Base-by-base conservation (phyloP, 1,140 invertebrate species). In the Penaeus vannamei region DNA sequence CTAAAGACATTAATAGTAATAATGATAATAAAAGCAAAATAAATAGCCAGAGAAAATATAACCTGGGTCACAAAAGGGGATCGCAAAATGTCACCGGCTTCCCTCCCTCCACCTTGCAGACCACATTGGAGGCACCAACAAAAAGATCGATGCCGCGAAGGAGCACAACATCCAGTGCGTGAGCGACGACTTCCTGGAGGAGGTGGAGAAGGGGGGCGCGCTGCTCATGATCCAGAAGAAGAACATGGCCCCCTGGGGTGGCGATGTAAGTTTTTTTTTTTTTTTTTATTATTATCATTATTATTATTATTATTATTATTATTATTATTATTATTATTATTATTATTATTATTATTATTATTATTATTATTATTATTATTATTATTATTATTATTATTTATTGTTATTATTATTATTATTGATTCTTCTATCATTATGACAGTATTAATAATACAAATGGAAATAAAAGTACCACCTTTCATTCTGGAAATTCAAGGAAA, bases 171-270 rank as follows among this genome's bases (percentile, higher is more conserved):
- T 91, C n/a, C 87, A 91, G 66, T 91, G 90, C 84, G 81, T 91
- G 1, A 69, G 53, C 20, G 90, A 96, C 92, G 95, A 95, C 77
- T 98, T 98, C 92, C 92, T 99, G 1, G 95, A 97, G 90, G 92
- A 93, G 86, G 91, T 94, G 5, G 92, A 93, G 86, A 93, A 93
- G 86, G 93, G 93, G 23, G 93, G 86, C 91, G 81, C 90, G 10
- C 10, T 90, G 26, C 46, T 91, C 64, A 92, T 96, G 46, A 95
- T 98, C 66, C 94, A 94, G 61, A 95, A 96, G 91, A 95, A 96
- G 92, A 95, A 94, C 87, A 95, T 98, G 88, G 95, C 95, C n/a
- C 93, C 95, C 84, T 98, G 97, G 97, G 97, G 97, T 17, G 95
- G 95, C n/a, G 95, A 97, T 93, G 95, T 96, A 93, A 93, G 92